Conservation (phyloP, 2,797 vertebrate species). For the Chrysocyon brachyurus region DNA sequence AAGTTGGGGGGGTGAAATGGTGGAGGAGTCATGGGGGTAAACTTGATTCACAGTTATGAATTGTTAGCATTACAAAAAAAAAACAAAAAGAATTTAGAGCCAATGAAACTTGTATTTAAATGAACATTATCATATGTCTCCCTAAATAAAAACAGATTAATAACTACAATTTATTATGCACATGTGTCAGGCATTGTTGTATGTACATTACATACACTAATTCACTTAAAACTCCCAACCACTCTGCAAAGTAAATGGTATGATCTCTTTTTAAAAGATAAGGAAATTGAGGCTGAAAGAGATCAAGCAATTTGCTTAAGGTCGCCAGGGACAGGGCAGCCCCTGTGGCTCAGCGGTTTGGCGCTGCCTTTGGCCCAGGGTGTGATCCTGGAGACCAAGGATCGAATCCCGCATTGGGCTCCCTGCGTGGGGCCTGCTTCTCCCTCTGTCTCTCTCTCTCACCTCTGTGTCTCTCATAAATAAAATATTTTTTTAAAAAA, state of each 20-base stretch:
- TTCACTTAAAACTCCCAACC: neutral
- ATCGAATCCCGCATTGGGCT: no score
- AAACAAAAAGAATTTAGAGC: neutral
- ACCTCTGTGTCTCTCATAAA: no score
- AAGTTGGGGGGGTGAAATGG: neutral
- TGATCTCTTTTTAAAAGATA: slow-evolving; percentile 21
- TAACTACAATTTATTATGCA: neutral
- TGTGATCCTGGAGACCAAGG: no score
- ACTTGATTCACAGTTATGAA: neutral
- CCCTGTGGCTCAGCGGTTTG: no score
- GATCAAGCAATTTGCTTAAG: slow-evolving; percentile 15
- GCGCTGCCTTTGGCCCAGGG: no score
- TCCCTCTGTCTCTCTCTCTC: no score
- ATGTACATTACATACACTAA: neutral
- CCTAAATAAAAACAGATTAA: slow-evolving; percentile 27
- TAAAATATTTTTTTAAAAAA: no score
- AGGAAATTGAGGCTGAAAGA: neutral
- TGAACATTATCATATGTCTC: neutral
- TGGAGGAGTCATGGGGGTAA: neutral
- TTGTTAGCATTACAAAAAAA: neutral
- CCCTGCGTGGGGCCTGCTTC: no score
- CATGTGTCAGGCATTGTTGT: neutral
- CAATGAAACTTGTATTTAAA: neutral
- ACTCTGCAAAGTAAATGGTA: neutral
- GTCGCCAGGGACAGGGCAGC: neutral